Conservation (phyloP, 2,113 vertebrate genomes). For the Proterorhinus semilunaris region DNA sequence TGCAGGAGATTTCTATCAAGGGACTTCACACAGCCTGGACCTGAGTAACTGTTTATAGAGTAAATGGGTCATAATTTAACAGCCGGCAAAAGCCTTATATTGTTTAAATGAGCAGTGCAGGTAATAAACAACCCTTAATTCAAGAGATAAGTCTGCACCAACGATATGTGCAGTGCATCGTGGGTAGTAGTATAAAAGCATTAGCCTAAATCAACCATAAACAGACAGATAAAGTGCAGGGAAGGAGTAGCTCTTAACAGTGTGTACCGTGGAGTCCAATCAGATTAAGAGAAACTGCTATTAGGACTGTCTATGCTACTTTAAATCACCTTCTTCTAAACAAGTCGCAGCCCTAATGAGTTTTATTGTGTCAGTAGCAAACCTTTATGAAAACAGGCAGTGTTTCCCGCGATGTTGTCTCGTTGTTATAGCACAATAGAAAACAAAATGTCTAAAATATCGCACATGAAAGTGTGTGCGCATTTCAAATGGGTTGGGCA, state of each 20-base stretch:
- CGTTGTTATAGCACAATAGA: no score
- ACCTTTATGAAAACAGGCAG: neutral
- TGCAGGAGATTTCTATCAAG: slow-evolving; percentile 7
- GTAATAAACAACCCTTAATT: slow-evolving; percentile 2
- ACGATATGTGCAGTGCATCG: slow-evolving; percentile 11
- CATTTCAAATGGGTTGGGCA: no score
- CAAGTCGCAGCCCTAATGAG: neutral
- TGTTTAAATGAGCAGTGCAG: slow-evolving; percentile 4
- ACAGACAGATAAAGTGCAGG: neutral
- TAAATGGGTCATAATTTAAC: slow-evolving; percentile 27
- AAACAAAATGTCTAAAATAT: no score
- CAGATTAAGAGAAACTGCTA: neutral
- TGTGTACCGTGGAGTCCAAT: neutral
- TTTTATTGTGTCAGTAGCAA: neutral
- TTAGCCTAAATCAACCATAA: neutral
- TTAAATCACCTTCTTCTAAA: neutral
- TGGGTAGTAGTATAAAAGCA: slow-evolving; percentile 12
- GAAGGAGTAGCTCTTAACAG: neutral
- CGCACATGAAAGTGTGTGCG: no score
- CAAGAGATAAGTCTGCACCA: slow-evolving; percentile 7
- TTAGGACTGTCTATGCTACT: neutral
- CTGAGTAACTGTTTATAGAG: slow-evolving; percentile 23
- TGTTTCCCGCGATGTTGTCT: neutral
- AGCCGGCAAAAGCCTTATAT: slow-evolving; percentile 14
- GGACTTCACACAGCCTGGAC: slow-evolving; percentile 6